Conservation (phyloP, 2,113 vertebrate genomes). For the Aegypius monachus region DNA sequence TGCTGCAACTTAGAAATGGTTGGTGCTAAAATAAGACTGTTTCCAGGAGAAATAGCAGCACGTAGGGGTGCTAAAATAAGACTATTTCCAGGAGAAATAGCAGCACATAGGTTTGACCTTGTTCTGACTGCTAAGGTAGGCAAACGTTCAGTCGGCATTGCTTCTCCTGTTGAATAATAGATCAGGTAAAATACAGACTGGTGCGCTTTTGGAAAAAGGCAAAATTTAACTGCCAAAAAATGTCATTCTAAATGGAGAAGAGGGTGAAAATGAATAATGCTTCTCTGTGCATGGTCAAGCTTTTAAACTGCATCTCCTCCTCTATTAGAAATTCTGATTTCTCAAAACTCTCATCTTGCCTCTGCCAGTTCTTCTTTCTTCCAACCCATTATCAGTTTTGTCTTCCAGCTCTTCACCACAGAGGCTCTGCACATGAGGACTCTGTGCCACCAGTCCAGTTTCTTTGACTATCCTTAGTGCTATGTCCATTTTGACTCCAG, state of each 20-base stretch:
- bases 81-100: background rate
- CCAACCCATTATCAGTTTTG: background rate
- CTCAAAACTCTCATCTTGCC: background rate
- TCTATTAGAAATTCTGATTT: background rate
- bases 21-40: background rate
- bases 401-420: background rate
- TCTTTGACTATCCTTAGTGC: background rate
- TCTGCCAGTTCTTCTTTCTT: background rate
- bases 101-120: background rate
- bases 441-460: background rate
- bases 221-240: background rate
- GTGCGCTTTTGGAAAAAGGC: background rate
- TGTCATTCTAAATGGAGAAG: background rate
- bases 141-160: background rate
- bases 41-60: background rate
- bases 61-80: background rate
- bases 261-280: background rate
- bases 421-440: fast-evolving
- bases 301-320: background rate
- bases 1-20: background rate
- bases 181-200: background rate
- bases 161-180: background rate
- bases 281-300: background rate
- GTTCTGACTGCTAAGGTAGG: background rate
- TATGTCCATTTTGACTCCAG: background rate